Percentiles rank a stretch among this genome's conserved stretches.
These are phyloP conservation scores for Thalpophila matura DNA, from an alignment of 2,888 invertebrate species.

Conservation along the genomic window DNA sequence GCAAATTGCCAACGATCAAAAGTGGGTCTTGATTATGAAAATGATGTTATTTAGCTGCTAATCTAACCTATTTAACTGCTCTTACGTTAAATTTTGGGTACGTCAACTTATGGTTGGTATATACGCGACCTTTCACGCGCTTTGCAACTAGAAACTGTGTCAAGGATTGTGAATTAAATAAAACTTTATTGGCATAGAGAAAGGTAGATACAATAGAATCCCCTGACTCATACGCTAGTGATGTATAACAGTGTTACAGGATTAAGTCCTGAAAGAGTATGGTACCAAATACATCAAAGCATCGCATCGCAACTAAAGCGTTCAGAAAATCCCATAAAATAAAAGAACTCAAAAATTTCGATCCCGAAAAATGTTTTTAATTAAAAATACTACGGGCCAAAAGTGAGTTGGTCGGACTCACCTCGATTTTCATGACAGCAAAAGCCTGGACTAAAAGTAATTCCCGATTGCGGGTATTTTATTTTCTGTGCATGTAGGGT, in stretches of 20 bases:
- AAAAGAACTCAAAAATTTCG: conserved; percentile 61
- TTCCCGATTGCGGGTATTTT: conserved; percentile 65
- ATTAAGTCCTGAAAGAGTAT: neutral
- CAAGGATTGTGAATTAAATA: no score
- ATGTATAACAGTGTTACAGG: neutral
- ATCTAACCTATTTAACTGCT: neutral
- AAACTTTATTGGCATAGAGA: no score
- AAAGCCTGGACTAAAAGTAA: conserved; percentile 72
- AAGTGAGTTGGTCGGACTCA: conserved; percentile 68
- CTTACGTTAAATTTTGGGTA: neutral
- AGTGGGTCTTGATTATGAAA: conserved; percentile 18
- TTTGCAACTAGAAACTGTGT: neutral
- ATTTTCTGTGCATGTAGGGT: conserved; percentile 64
- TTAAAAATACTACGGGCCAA: conserved; percentile 73
- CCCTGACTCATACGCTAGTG: neutral
- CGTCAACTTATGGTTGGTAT: neutral
- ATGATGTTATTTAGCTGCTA: neutral
- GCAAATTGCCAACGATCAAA: conserved; percentile 42
- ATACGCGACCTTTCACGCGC: neutral
- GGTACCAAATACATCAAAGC: neutral
- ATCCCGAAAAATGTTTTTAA: conserved; percentile 73
- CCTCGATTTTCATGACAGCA: conserved; percentile 72
- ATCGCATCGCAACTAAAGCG: conserved; percentile 9
- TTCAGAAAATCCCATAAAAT: conserved; percentile 38
- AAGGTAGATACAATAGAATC: neutral